Conservation (phyloP, 2,888 invertebrate genomes). For the Himalopsyche japonica region DNA sequence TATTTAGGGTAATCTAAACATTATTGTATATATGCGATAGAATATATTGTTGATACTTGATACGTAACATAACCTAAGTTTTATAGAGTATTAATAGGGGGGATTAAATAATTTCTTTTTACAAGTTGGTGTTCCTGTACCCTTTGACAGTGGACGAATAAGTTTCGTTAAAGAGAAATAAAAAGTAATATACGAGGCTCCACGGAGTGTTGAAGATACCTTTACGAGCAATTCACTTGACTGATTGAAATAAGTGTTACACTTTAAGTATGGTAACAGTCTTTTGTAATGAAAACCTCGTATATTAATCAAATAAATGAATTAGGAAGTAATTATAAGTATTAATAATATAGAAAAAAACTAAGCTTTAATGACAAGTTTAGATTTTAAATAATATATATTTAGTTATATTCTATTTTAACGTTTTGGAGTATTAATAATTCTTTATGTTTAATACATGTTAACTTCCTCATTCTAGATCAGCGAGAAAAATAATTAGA, state of each 20-base stretch:
- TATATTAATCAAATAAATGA: background rate
- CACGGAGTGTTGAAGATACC: background rate
- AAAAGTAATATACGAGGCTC: background rate
- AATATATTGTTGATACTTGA: background rate
- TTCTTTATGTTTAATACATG: too few species aligned
- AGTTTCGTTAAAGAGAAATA: constrained; percentile 3
- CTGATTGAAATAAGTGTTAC: background rate
- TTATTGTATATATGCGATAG: background rate
- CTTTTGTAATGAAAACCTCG: background rate
- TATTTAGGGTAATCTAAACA: background rate
- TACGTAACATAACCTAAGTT: background rate
- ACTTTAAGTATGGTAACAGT: too few species aligned
- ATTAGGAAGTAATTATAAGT: background rate
- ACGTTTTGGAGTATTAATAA: too few species aligned
- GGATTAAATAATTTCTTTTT: background rate
- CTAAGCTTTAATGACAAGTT: background rate
- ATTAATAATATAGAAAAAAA: background rate
- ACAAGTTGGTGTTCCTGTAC: constrained; percentile 18
- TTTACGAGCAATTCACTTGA: background rate
- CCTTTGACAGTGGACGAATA: constrained; percentile 18
- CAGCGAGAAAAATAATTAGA: too few species aligned
- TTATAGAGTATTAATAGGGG: background rate
- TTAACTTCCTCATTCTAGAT: too few species aligned
- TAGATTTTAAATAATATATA: background rate
- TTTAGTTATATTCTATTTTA: background rate